phyloP scores from a whole-genome alignment of 2,113 vertebrate species.

The Gasterosteus nipponicus region DNA sequence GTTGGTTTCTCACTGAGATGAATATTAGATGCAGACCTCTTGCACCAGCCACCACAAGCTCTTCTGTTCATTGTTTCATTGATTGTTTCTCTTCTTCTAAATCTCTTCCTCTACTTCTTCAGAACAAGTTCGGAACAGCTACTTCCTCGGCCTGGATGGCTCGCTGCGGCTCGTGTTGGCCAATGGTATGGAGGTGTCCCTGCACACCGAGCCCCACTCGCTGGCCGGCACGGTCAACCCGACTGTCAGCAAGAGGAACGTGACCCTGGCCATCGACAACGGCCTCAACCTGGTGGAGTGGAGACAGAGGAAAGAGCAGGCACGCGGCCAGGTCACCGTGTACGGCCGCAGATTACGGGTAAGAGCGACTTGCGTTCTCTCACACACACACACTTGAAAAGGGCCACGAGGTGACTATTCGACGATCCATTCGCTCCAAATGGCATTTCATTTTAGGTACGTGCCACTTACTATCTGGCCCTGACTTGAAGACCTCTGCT shows the following conservation, averaged over 20 bases:
- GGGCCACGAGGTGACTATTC: neutral
- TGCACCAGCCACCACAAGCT: constrained; percentile 43
- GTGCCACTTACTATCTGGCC: neutral
- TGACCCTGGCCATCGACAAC: constrained; percentile 95
- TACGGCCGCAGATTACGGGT: constrained; percentile 96
- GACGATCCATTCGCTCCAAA: neutral
- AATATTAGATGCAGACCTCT: constrained; percentile 62
- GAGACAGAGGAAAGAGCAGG: constrained; percentile 97
- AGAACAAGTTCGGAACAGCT: constrained; percentile 99
- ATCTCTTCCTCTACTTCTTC: constrained; percentile 26
- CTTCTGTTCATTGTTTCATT: neutral
- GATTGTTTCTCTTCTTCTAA: constrained; percentile 31
- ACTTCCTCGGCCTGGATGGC: constrained; percentile 94
- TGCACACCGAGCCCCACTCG: constrained; percentile 96
- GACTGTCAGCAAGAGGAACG: constrained; percentile 94
- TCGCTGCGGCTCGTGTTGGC: constrained; percentile 92
- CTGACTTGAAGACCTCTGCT: constrained; percentile 5
- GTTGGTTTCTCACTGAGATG: constrained; percentile 44
- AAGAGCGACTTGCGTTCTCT: constrained; percentile 3
- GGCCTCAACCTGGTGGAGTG: constrained; percentile 98
- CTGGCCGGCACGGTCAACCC: constrained; percentile 96
- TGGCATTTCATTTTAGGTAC: neutral
- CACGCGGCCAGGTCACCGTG: constrained; percentile 94
- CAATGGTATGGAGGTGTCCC: constrained; percentile 96
- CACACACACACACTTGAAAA: constrained; percentile 15